Percentiles rank a stretch among this genome's conserved stretches.
phyloP scores from a whole-genome alignment of 2,113 vertebrate species.

The Nannobrachium achirus region DNA sequence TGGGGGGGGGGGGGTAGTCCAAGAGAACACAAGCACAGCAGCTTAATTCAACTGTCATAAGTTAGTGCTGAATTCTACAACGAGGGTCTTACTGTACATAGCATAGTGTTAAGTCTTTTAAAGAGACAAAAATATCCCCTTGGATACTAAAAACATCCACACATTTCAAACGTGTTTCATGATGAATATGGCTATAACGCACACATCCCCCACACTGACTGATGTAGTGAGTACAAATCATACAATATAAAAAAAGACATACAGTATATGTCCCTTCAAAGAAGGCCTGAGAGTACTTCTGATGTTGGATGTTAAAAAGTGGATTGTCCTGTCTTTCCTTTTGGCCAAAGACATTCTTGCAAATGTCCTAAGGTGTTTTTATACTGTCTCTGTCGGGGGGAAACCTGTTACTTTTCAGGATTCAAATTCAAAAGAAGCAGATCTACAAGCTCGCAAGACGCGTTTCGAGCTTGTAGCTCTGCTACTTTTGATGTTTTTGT shows the following conservation, averaged over 20 bases:
- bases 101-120: slow-evolving; percentile 40
- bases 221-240: slow-evolving; percentile 50
- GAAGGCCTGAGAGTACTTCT: slow-evolving; percentile 76
- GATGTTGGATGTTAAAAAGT: slow-evolving; percentile 57
- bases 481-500: no score
- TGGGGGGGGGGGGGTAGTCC: slow-evolving; percentile 42
- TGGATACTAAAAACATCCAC: slow-evolving; percentile 1
- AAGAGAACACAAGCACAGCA: slow-evolving; percentile 42
- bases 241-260: slow-evolving; percentile 63
- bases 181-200: slow-evolving; percentile 8
- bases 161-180: not conserved
- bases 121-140: slow-evolving; percentile 26
- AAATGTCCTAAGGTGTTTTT: slow-evolving; percentile 72
- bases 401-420: no score
- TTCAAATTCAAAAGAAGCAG: no score
- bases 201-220: slow-evolving; percentile 16
- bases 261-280: slow-evolving; percentile 60
- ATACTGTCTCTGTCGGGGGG: slow-evolving; percentile 6
- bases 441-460: no score
- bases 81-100: slow-evolving; percentile 34
- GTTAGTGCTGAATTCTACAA: slow-evolving; percentile 31
- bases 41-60: slow-evolving; percentile 29
- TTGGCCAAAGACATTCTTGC: slow-evolving; percentile 62
- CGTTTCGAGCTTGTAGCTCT: no score
- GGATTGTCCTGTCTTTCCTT: slow-evolving; percentile 78